These are phyloP conservation scores for Platanista minor DNA, from an alignment of 2,113 vertebrate genomes.

Conservation along the genomic window DNA sequence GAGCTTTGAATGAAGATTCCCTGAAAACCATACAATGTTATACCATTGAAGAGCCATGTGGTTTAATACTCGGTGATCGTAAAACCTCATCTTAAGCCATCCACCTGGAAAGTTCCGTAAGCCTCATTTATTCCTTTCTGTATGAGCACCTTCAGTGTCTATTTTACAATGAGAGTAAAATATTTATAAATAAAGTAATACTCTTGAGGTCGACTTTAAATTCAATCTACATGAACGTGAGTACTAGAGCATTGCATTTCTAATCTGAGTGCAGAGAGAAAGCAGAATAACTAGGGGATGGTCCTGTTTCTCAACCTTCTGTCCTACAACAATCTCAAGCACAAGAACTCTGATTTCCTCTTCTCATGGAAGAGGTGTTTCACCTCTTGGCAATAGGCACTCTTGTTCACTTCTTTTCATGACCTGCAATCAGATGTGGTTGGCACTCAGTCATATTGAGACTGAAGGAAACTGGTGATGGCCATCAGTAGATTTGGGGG, in stretches of 20 bases:
- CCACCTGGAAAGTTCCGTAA: conserved; percentile 54
- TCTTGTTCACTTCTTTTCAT: background rate
- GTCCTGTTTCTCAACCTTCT: background rate
- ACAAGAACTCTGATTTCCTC: background rate
- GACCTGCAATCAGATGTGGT: background rate
- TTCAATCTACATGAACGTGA: background rate
- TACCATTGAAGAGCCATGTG: conserved; percentile 59
- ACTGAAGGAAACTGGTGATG: background rate
- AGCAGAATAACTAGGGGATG: background rate
- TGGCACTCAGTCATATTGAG: background rate
- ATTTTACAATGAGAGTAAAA: conserved; percentile 76
- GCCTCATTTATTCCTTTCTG: conserved; percentile 78
- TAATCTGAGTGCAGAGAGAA: background rate
- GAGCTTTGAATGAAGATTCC: background rate
- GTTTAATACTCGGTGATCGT: conserved; percentile 70
- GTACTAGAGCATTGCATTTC: background rate
- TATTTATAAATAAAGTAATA: conserved; percentile 74
- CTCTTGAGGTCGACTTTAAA: background rate
- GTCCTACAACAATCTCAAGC: background rate
- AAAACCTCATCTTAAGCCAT: conserved; percentile 69
- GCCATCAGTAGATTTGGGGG: background rate
- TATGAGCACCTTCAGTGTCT: conserved; percentile 63
- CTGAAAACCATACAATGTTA: conserved; percentile 33
- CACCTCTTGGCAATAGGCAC: background rate
- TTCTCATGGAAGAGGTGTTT: background rate